phyloP scores from a whole-genome alignment of 1,140 invertebrate genomes.

The Dryas iulia region DNA sequence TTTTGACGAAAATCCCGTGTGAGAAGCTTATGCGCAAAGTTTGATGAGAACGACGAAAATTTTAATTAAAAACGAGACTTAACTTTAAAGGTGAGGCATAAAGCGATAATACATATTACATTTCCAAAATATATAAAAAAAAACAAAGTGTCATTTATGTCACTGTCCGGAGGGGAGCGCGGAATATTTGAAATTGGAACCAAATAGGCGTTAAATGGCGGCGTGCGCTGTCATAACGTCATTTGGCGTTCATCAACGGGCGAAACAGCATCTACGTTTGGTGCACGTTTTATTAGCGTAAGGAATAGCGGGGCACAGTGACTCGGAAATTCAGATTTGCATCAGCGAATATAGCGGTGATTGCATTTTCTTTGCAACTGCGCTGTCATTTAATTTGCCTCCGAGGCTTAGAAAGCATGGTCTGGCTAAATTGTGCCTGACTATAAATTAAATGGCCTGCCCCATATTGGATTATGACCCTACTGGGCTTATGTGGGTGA shows the following conservation, averaged over 20 bases:
- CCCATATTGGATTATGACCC: constrained; percentile 27
- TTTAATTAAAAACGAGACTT: constrained; percentile 48
- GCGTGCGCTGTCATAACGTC: constrained; percentile 77
- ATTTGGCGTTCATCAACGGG: constrained; percentile 78
- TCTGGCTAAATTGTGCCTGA: constrained; percentile 52
- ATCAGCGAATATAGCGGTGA: constrained; percentile 69
- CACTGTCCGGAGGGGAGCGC: constrained; percentile 66
- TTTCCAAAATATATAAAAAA: constrained; percentile 43
- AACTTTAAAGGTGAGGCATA: constrained; percentile 6
- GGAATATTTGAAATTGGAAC: constrained; percentile 78
- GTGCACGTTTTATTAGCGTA: constrained; percentile 79
- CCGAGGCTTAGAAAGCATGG: constrained; percentile 50
- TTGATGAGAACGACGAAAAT: constrained; percentile 39
- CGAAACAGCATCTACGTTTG: constrained; percentile 75
- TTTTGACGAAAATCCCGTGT: constrained; percentile 52
- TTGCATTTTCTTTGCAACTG: constrained; percentile 78
- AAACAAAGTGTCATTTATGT: constrained; percentile 67
- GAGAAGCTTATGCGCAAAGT: constrained; percentile 44
- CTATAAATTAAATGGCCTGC: constrained; percentile 39
- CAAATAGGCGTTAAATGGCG: constrained; percentile 81
- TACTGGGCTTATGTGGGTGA: neutral
- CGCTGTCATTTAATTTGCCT: constrained; percentile 74
- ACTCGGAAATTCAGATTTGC: constrained; percentile 76
- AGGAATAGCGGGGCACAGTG: constrained; percentile 75
- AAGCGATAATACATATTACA: constrained; percentile 4